These are phyloP conservation scores for Apodemia duryi DNA, from an alignment of 2,888 invertebrate genomes.

Conservation along the genomic window DNA sequence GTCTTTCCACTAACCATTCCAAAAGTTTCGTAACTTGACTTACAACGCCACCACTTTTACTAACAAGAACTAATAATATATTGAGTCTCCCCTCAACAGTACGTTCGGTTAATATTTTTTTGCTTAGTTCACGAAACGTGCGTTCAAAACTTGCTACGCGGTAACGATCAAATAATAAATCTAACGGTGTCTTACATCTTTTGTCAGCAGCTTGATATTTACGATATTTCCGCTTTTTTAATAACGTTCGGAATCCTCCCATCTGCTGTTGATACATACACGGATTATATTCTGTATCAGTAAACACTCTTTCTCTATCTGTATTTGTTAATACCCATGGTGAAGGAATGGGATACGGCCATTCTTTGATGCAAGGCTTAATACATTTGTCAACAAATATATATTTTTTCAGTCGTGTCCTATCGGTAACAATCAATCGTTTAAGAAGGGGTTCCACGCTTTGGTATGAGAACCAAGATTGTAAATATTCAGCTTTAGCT, in stretches of 20 bases:
- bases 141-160: constrained; percentile 48
- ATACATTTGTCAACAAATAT: constrained; percentile 46
- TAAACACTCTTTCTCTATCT: constrained; percentile 38
- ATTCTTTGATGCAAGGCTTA: constrained; percentile 37
- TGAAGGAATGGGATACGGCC: constrained; percentile 40
- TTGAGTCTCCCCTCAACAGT: constrained; percentile 47
- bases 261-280: not conserved
- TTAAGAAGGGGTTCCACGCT: constrained; percentile 48
- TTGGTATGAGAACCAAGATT: constrained; percentile 44
- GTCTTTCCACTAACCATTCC: constrained; percentile 39
- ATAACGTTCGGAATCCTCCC: not conserved
- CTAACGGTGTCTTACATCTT: constrained; percentile 38
- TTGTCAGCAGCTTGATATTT: not conserved
- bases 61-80: constrained; percentile 57
- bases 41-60: constrained; percentile 51
- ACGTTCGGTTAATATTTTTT: constrained; percentile 42
- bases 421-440: constrained; percentile 38
- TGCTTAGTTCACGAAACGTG: constrained; percentile 46
- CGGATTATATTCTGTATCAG: constrained; percentile 31
- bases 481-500: constrained; percentile 46
- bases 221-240: constrained; percentile 17
- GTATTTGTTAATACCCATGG: constrained; percentile 22
- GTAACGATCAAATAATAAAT: constrained; percentile 50
- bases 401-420: constrained; percentile 42
- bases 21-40: constrained; percentile 44